Evolutionary conservation across 2,113 vertebrate species (phyloP).

Genomic region (Ammospiza caudacuta): DNA sequence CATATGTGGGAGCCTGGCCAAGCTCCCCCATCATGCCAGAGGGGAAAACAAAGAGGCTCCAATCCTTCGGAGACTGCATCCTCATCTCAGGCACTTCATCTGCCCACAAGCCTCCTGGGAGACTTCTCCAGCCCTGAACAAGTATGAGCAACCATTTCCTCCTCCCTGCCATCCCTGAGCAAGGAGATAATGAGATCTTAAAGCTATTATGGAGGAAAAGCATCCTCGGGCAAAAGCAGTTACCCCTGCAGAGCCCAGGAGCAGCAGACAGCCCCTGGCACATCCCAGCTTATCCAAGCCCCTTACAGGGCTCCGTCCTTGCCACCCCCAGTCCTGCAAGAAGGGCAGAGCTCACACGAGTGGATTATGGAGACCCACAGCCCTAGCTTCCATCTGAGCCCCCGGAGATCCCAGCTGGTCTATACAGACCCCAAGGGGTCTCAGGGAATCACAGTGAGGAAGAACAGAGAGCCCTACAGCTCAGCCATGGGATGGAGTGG

Average conservation of each 20-base stretch:
- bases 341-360: not conserved
- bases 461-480: not conserved
- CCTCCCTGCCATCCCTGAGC: not conserved
- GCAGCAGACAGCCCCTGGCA: not conserved
- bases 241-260: not conserved
- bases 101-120: not conserved
- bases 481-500: accelerated
- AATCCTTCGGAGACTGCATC: not conserved
- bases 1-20: accelerated
- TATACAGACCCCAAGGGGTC: accelerated
- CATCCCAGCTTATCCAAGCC: not conserved
- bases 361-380: not conserved
- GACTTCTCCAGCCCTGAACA: not conserved
- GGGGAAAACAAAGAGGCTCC: not conserved
- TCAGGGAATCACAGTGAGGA: accelerated
- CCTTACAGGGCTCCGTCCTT: not conserved
- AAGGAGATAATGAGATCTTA: not conserved
- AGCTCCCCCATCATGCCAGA: accelerated
- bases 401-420: not conserved
- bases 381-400: not conserved
- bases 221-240: not conserved
- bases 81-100: not conserved
- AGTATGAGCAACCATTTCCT: constrained; percentile 38
- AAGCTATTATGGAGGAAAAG: not conserved
- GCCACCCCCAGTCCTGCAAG: accelerated